A percentile compares a stretch with the other conserved stretches of the same genome.
Conservation (phyloP, 2,888 invertebrate genomes). For the Tenthredo livida region DNA sequence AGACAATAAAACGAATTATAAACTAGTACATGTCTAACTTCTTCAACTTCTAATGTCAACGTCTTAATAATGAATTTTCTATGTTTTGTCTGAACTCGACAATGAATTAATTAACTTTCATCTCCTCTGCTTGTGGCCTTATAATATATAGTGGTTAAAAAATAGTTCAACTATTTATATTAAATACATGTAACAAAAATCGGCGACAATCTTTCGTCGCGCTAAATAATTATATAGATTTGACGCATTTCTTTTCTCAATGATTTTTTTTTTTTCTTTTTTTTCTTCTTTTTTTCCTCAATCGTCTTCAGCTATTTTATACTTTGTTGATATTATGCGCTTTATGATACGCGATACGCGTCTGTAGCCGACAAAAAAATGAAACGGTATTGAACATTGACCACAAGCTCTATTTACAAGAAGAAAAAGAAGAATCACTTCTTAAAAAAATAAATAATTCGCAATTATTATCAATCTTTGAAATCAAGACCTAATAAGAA, state of each 20-base stretch:
- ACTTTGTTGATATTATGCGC: slow-evolving; percentile 37
- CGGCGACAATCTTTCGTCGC: not conserved
- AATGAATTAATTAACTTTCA: not conserved
- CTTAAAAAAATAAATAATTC: slow-evolving; percentile 30
- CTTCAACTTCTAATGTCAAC: slow-evolving; percentile 19
- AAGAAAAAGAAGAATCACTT: not conserved
- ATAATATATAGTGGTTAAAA: slow-evolving; percentile 22
- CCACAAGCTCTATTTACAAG: slow-evolving; percentile 36
- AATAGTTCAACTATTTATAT: slow-evolving; percentile 47
- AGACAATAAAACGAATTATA: slow-evolving; percentile 18
- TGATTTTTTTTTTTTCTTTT: not conserved
- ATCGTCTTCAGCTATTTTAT: not conserved
- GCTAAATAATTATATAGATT: not conserved
- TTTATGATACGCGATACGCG: slow-evolving; percentile 26
- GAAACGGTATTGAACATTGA: not conserved
- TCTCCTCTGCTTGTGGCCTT: slow-evolving; percentile 41
- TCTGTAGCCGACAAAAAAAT: slow-evolving; percentile 8
- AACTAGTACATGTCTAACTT: slow-evolving; percentile 36
- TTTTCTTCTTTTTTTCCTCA: not conserved
- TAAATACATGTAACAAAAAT: slow-evolving; percentile 42
- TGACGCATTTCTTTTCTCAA: not conserved
- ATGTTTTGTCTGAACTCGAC: not conserved
- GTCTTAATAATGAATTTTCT: slow-evolving; percentile 28
- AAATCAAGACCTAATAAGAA: not conserved
- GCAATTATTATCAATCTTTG: not conserved